Evolutionary conservation across 2,888 invertebrate species (phyloP).

Genomic region (Drosophila nr. fundita): DNA sequence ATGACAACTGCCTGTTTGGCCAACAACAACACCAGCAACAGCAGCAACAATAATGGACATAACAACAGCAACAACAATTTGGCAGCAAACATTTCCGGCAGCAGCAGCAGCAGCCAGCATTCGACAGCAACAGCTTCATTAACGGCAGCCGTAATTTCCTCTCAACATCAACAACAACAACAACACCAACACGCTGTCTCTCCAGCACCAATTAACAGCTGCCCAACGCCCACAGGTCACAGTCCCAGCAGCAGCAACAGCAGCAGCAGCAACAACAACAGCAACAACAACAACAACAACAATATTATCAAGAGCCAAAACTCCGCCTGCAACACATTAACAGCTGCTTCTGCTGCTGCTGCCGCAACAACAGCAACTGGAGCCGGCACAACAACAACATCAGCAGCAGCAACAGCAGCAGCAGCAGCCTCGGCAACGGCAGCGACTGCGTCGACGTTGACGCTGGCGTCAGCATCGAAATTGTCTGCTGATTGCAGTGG

Average conservation of each 20-base stretch:
- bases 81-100: constrained; percentile 66
- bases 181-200: constrained; percentile 64
- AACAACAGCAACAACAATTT: constrained; percentile 58
- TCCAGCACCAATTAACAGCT: constrained; percentile 74
- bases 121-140: constrained; percentile 75
- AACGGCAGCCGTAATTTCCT: constrained; percentile 71
- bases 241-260: constrained; percentile 55
- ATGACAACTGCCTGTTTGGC: constrained; percentile 57
- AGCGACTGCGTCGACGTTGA: constrained; percentile 41
- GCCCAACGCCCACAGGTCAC: constrained; percentile 75
- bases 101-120: constrained; percentile 52
- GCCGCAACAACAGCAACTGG: constrained; percentile 54
- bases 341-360: constrained; percentile 63
- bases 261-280: constrained; percentile 46
- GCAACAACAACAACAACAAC: constrained; percentile 33
- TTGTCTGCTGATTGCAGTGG: constrained; percentile 87
- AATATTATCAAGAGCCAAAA: constrained; percentile 59
- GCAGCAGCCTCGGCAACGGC: constrained; percentile 45
- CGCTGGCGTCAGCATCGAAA: constrained; percentile 74
- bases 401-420: constrained; percentile 46
- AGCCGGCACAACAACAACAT: constrained; percentile 45
- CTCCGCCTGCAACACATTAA: constrained; percentile 75
- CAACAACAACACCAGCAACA: constrained; percentile 49
- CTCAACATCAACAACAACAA: constrained; percentile 55
- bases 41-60: constrained; percentile 46